Base-by-base conservation (phyloP, 2,888 invertebrate genomes). In the Acanthosepion lycidas region DNA sequence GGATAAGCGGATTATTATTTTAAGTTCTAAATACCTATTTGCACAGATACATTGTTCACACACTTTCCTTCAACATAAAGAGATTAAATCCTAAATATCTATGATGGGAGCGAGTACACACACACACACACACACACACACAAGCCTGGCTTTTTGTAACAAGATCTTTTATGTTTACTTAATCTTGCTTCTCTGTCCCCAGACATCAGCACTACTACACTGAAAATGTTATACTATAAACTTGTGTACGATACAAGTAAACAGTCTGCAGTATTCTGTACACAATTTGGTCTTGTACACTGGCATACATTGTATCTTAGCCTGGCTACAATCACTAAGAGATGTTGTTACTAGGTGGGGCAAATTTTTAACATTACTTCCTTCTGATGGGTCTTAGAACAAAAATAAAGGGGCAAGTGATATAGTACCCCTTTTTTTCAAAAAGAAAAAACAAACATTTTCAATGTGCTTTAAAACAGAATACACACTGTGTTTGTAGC, bases 61-160 rank as follows among this genome's bases (percentile, higher is more conserved):
- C 78, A 78, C n/a, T 78, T 78, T n/a, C 78, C 78, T 78, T 33
- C n/a, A n/a, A 78, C 33, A n/a, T 59, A 23, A 59, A 23, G n/a
- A 78, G 78, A 78, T 78, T 78, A n/a, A 78, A 78, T 78, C 78
- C 78, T 78, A 78, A 78, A 78, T 78, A 78, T 78, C 78, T 78
- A 78, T 33, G n/a, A 78, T 78, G n/a, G n/a, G 15, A 12, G 23
- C 9, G 18, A n/a, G 12, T n/a, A 78, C 78, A 78, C n/a, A n/a
- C n/a, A n/a, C n/a, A 78, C 59, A 59, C 59, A 59, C 26, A 26
- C 23, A 64, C 64, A 23, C 26, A 28, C 59, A 59, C 15, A 59
- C 6, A 59, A 64, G 23, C 64, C 64, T 64, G 64, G 64, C 5
- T 78, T 78, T 78, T n/a, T 78, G 78, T 78, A 78, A 78, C 78